These are phyloP conservation scores for Cartodere bifasciata DNA, from an alignment of 2,888 invertebrate species.

Conservation along the genomic window DNA sequence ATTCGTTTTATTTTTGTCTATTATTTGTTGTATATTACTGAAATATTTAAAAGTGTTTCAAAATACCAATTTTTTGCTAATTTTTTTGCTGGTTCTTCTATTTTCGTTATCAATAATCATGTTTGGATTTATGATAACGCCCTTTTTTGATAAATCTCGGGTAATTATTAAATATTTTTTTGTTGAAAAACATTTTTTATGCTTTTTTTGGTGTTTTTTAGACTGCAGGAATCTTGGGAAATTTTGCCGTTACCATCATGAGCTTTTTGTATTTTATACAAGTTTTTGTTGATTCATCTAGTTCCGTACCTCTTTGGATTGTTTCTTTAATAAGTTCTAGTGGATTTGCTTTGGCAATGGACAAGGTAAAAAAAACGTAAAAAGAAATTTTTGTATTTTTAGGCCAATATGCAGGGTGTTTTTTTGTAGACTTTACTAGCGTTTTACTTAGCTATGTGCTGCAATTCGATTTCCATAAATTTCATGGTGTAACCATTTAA, in stretches of 20 bases:
- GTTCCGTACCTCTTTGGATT: constrained; percentile 59
- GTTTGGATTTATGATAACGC: constrained; percentile 72
- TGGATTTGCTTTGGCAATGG: constrained; percentile 73
- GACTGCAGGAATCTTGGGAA: constrained; percentile 71
- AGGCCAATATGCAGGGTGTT: no score
- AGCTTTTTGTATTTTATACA: constrained; percentile 71
- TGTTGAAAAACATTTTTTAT: neutral
- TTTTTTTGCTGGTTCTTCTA: constrained; percentile 64
- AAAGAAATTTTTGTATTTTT: no score
- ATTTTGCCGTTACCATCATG: constrained; percentile 64
- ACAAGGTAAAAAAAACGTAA: constrained; percentile 68
- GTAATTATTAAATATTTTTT: constrained; percentile 37
- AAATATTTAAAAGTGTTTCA: constrained; percentile 63
- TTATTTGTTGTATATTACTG: constrained; percentile 57
- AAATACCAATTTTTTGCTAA: constrained; percentile 63
- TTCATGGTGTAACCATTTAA: no score
- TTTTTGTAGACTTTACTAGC: no score
- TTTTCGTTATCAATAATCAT: constrained; percentile 74
- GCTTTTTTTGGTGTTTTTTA: constrained; percentile 31
- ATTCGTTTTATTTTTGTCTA: constrained; percentile 54
- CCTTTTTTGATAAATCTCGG: constrained; percentile 74
- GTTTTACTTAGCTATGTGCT: no score
- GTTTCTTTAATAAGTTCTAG: constrained; percentile 71
- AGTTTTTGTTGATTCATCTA: constrained; percentile 58
- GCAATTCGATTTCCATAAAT: no score